phyloP scores from a whole-genome alignment of 2,113 vertebrate genomes.

The Cottus gobio region DNA sequence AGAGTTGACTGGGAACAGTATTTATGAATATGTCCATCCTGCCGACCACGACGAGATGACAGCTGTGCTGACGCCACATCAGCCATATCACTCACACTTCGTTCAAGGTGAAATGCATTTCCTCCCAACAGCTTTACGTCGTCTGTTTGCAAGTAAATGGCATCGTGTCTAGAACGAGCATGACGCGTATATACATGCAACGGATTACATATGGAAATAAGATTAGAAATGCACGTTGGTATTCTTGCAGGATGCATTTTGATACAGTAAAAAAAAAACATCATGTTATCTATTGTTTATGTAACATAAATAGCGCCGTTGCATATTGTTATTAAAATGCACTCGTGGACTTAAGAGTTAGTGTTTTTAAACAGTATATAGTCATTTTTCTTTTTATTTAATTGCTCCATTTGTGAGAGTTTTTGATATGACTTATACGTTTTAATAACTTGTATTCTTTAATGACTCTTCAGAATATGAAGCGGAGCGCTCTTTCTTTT shows the following conservation, averaged over 20 bases:
- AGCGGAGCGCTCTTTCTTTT: conserved; percentile 96
- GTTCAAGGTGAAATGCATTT: conserved; percentile 88
- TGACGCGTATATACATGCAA: neutral
- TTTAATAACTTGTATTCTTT: neutral
- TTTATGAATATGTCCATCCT: conserved; percentile 98
- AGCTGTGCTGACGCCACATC: conserved; percentile 95
- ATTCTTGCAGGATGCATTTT: neutral
- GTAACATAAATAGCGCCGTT: neutral
- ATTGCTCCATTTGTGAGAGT: neutral
- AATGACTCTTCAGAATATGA: conserved; percentile 88
- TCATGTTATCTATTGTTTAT: neutral
- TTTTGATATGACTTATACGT: neutral
- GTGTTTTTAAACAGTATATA: neutral
- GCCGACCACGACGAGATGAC: conserved; percentile 99
- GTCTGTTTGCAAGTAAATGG: conserved; percentile 5
- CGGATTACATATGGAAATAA: neutral
- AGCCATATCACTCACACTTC: conserved; percentile 97
- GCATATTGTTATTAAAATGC: neutral
- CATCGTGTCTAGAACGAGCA: no score
- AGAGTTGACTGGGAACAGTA: conserved; percentile 99
- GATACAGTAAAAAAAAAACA: neutral
- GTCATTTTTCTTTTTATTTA: neutral
- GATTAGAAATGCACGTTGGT: neutral
- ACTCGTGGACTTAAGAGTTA: neutral
- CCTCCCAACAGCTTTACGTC: neutral